These are phyloP conservation scores for Calliphora vicina DNA, from an alignment of 1,140 invertebrate genomes.

Conservation along the genomic window DNA sequence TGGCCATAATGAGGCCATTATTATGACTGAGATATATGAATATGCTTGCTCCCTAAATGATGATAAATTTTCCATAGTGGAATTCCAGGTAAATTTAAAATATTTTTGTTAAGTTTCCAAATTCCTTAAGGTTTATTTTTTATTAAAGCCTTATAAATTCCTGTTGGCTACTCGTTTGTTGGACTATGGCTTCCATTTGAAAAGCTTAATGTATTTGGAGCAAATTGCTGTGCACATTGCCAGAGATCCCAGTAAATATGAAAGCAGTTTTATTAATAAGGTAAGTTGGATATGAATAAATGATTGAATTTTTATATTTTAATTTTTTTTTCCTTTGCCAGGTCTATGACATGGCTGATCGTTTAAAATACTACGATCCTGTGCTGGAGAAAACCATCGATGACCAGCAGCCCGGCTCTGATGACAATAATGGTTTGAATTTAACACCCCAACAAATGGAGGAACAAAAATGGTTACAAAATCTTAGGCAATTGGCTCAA, in stretches of 20 bases:
- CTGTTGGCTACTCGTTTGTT: conserved; percentile 76
- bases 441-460: conserved; percentile 39
- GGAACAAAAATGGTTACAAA: conserved; percentile 68
- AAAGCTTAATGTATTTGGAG: conserved; percentile 85
- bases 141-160: conserved; percentile 74
- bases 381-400: conserved; percentile 59
- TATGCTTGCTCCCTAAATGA: conserved; percentile 86
- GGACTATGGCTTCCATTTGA: conserved; percentile 79
- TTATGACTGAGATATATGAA: conserved; percentile 94
- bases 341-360: conserved; percentile 57
- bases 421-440: conserved; percentile 47
- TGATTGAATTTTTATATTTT: too few species aligned
- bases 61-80: conserved; percentile 74
- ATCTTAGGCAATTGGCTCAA: conserved; percentile 61
- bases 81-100: conserved; percentile 67
- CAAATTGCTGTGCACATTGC: conserved; percentile 75
- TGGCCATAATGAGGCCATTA: conserved; percentile 83
- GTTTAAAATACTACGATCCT: conserved; percentile 84
- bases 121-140: neutral
- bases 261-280: conserved; percentile 70
- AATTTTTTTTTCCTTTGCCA: conserved; percentile 20
- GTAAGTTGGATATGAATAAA: conserved; percentile 60
- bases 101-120: neutral
- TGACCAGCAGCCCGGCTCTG: conserved; percentile 45
- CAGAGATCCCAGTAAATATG: conserved; percentile 67